Conservation (phyloP, 2,888 invertebrate species). For the Caenorhabditis sulstoni region DNA sequence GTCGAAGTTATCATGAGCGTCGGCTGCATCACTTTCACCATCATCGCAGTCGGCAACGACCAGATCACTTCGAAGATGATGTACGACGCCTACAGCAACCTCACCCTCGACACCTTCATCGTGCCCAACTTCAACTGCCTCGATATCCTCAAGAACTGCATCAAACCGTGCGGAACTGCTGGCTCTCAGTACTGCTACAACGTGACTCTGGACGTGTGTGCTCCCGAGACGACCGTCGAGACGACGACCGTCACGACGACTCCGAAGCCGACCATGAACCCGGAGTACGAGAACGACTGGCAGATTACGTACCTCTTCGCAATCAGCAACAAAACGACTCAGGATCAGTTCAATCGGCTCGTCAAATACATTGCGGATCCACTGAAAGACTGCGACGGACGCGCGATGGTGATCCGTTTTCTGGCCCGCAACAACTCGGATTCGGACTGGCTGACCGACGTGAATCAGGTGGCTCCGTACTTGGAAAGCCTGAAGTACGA, state of each 20-base stretch:
- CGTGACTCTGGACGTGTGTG: constrained; percentile 32
- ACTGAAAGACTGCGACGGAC: constrained; percentile 58
- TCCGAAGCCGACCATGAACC: constrained; percentile 49
- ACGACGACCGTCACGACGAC: constrained; percentile 53
- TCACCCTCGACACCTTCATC: constrained; percentile 44
- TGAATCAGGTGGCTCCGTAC: constrained; percentile 50
- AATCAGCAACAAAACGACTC: constrained; percentile 65
- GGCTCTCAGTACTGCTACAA: constrained; percentile 47
- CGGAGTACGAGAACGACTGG: constrained; percentile 54
- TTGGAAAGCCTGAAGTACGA: constrained; percentile 57
- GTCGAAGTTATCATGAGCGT: constrained; percentile 30
- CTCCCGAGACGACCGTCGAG: constrained; percentile 46
- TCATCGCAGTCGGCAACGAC: constrained; percentile 63
- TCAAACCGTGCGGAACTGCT: constrained; percentile 66
- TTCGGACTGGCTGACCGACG: constrained; percentile 65
- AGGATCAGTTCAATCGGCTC: constrained; percentile 57
- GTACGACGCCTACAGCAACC: constrained; percentile 28
- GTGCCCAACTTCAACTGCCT: constrained; percentile 70
- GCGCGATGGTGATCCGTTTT: constrained; percentile 59
- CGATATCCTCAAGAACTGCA: constrained; percentile 62
- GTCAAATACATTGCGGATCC: constrained; percentile 66
- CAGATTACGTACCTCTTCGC: constrained; percentile 70
- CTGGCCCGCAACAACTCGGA: constrained; percentile 63
- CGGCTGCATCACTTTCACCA: constrained; percentile 66
- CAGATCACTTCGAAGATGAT: constrained; percentile 52